phyloP scores from a whole-genome alignment of 2,797 vertebrate genomes.

The Gallirallus australis region DNA sequence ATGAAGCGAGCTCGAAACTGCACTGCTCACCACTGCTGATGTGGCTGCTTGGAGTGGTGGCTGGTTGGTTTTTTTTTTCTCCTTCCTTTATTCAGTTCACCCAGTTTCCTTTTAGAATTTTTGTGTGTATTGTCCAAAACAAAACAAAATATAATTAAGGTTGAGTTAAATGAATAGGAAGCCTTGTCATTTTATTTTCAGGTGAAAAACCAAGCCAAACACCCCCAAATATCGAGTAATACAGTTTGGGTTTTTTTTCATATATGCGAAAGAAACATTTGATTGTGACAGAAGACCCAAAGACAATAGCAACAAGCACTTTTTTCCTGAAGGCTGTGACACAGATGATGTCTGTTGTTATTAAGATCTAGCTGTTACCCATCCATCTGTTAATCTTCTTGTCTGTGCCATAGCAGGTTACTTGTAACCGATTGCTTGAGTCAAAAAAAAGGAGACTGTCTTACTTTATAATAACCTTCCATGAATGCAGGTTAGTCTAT shows the following conservation, averaged over 20 bases:
- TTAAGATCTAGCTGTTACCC: slow-evolving; percentile 41
- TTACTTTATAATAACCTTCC: not conserved
- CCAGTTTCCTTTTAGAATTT: not conserved
- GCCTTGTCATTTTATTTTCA: not conserved
- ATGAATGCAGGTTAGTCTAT: not conserved
- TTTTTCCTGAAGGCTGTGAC: slow-evolving; percentile 12
- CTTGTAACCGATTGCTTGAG: slow-evolving; percentile 27
- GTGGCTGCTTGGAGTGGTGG: not conserved
- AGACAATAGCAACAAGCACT: not conserved
- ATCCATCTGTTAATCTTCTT: slow-evolving; percentile 49
- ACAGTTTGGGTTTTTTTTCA: not conserved
- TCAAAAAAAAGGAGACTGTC: not conserved
- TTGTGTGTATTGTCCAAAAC: not conserved
- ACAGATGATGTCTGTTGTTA: slow-evolving; percentile 49
- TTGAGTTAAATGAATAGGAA: not conserved
- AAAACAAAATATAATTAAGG: not conserved
- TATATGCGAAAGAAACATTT: not conserved
- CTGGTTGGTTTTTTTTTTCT: too few relatives aligned
- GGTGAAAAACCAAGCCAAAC: not conserved
- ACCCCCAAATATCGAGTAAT: not conserved
- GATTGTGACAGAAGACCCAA: slow-evolving; percentile 1
- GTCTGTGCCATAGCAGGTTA: slow-evolving; percentile 21
- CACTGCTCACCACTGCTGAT: not conserved
- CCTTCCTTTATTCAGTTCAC: not conserved
- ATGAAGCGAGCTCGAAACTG: not conserved